Evolutionary conservation across 2,113 vertebrate species (phyloP).

Genomic region (Gambusia affinis): DNA sequence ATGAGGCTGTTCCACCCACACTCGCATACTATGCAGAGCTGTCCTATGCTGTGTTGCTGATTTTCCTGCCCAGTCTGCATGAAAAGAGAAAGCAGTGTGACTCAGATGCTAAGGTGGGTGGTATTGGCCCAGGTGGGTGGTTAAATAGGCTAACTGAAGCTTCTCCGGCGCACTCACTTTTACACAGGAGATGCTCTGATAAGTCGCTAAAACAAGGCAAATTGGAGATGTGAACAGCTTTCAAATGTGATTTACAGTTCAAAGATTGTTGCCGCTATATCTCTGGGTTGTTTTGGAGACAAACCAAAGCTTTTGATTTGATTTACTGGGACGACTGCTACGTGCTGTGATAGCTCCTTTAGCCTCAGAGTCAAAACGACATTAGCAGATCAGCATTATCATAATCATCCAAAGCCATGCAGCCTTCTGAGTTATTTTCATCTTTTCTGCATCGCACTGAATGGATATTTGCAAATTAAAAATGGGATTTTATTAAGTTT

Average conservation of each 20-base stretch:
- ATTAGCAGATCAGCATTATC: constrained; percentile 76
- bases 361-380: constrained; percentile 70
- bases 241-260: constrained; percentile 78
- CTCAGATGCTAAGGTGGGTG: constrained; percentile 82
- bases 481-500: constrained; percentile 56
- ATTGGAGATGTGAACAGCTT: constrained; percentile 74
- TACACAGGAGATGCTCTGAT: constrained; percentile 77
- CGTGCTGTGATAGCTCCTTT: constrained; percentile 63
- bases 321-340: constrained; percentile 71
- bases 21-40: constrained; percentile 63
- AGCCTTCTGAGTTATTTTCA: constrained; percentile 69
- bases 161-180: constrained; percentile 73
- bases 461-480: constrained; percentile 53
- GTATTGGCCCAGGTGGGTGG: constrained; percentile 81
- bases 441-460: constrained; percentile 68
- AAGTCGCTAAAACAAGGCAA: constrained; percentile 74
- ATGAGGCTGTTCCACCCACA: constrained; percentile 79
- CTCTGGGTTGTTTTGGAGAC: constrained; percentile 76
- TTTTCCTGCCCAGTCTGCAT: constrained; percentile 75
- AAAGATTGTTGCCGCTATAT: constrained; percentile 69
- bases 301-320: constrained; percentile 76
- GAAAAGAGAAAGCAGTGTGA: constrained; percentile 77
- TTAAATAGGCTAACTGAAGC: constrained; percentile 81
- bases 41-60: constrained; percentile 73
- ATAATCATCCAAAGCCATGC: constrained; percentile 72